Evolutionary conservation across 2,888 invertebrate species (phyloP).

Genomic region (Atherix ibis): DNA sequence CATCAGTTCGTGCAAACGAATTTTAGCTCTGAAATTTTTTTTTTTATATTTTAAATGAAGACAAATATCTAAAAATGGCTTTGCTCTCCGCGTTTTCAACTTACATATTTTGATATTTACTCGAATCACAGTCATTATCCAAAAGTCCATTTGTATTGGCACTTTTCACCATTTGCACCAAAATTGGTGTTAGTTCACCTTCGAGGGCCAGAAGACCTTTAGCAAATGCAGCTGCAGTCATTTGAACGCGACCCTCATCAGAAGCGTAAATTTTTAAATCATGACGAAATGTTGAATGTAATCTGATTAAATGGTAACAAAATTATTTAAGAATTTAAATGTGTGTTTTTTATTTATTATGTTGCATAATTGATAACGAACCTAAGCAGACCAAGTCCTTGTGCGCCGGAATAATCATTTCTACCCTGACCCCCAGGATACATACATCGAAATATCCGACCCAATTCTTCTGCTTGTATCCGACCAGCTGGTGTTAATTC

Average conservation of each 20-base stretch:
- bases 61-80: no score
- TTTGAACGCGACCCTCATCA: conserved; percentile 97
- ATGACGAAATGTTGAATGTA: conserved; percentile 97
- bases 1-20: conserved; percentile 82
- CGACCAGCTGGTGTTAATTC: conserved; percentile 96
- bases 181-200: conserved; percentile 94
- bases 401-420: conserved; percentile 81
- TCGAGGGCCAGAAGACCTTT: conserved; percentile 94
- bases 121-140: conserved; percentile 96
- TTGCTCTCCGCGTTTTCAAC: no score
- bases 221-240: conserved; percentile 99
- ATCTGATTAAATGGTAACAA: no score
- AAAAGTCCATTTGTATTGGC: conserved; percentile 96
- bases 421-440: conserved; percentile 96
- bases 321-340: conserved; percentile 1
- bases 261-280: conserved; percentile 99
- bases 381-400: conserved; percentile 85
- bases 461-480: conserved; percentile 93
- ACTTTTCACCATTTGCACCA: conserved; percentile 99
- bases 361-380: conserved; percentile 11
- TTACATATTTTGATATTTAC: conserved; percentile 87
- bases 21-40: conserved; percentile 60
- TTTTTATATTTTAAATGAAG: conserved; percentile 13
- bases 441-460: conserved; percentile 97
- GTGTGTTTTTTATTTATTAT: background rate